Evolutionary conservation across 35 echinoderm and acorn worm genomes (phyloP), one percentile per base, ranked within the genome.

Genomic region (Apostichopus parvimensis): DNA sequence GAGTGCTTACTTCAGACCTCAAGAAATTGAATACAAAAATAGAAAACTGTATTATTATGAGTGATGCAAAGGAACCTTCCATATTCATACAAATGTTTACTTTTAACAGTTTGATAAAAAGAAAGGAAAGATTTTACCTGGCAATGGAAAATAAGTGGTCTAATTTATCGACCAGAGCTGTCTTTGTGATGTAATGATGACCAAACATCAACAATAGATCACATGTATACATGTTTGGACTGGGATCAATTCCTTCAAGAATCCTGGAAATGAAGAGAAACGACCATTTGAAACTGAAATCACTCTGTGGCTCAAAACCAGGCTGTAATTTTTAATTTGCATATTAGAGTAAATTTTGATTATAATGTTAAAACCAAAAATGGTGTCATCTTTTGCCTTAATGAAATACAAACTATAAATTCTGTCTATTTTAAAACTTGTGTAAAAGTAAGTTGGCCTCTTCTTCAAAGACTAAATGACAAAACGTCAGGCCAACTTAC

Each of bases 181-280:
- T 84, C 8, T 56, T 58, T 61, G 81, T 84, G 22, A 84, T 84
- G 52, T 84, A 84, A 21, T 54, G 54, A 54, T 84, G 81, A 84
- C 81, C 54, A 84, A 84, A 84, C 81, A 84, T 22, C 28, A 55
- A 52, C 56, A 84, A 9, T 3, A 84, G 55, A 58, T 84, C 81
- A 55, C 6, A 20, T 5, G 55, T 56, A 84, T 59, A 84, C n/a
- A 59, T n/a, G 56, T 84, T 84, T 84, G 53, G 81, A 7, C 81
- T 58, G 5, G 81, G 81, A 59, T 84, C 81, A n/a, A 59, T 6
- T 22, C 56, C 57, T 6, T 54, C 54, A 8, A 84, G 57, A 14
- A 84, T 84, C 15, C 81, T 84, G 4, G 4, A 59, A 84, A 12
- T 4, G 58, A 61, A 9, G 58, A 45, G 7, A 61, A 61, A 61